Percentiles rank a stretch among this genome's conserved stretches.
These are phyloP conservation scores for Lordiphosa mommai DNA, from an alignment of 1,140 invertebrate genomes.

Conservation along the genomic window DNA sequence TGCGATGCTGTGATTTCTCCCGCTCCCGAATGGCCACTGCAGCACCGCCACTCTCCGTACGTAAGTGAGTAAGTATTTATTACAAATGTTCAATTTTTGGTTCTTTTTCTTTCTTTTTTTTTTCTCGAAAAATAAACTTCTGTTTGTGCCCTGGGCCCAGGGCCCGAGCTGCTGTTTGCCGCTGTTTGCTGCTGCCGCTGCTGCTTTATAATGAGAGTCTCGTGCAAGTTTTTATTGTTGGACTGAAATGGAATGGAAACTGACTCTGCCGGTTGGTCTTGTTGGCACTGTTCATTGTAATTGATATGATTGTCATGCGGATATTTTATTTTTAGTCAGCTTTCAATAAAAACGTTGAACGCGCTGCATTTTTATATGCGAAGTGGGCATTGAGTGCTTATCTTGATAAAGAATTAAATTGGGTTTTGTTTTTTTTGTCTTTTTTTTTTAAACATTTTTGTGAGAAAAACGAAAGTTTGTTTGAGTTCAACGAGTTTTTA, in stretches of 20 bases:
- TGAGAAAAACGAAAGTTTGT: neutral
- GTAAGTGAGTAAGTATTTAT: neutral
- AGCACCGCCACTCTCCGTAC: conserved; percentile 3
- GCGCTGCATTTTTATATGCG: conserved; percentile 51
- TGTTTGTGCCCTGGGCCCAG: conserved; percentile 2
- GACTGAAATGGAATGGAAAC: conserved; percentile 6
- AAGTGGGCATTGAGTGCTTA: conserved; percentile 15
- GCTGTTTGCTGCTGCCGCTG: conserved; percentile 22
- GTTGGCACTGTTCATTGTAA: conserved; percentile 39
- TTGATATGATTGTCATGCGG: conserved; percentile 71
- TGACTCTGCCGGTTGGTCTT: conserved; percentile 32
- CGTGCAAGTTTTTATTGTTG: conserved; percentile 60
- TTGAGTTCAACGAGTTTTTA: no score
- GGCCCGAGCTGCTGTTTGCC: neutral
- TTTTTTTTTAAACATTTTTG: conserved; percentile 2
- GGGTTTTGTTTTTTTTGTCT: conserved; percentile 3
- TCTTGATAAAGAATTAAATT: conserved; percentile 34
- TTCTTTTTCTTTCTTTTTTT: conserved; percentile 56
- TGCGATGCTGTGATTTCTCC: conserved; percentile 37
- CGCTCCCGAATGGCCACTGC: conserved; percentile 19
- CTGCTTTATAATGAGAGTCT: conserved; percentile 69
- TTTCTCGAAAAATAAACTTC: conserved; percentile 19
- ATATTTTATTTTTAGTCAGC: conserved; percentile 64
- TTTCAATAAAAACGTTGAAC: conserved; percentile 39
- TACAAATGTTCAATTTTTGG: conserved; percentile 7